Evolutionary conservation across 2,797 vertebrate species (phyloP), one percentile per base, ranked within the genome.

Genomic region (Spatula versicolor): DNA sequence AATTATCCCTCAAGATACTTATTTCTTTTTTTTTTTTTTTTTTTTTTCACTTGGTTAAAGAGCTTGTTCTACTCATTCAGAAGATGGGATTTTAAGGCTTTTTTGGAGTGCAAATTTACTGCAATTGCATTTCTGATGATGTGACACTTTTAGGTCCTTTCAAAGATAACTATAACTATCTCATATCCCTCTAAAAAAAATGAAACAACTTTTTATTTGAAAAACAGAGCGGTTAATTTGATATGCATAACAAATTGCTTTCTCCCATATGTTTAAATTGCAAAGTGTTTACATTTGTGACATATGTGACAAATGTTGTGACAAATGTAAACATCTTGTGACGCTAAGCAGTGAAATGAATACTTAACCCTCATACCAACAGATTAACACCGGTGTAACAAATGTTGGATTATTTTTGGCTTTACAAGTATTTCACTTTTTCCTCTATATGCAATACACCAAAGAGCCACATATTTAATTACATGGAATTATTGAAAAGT

Each of bases 281-380:
- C 13, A 48, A 90, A 86, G 41, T 63, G 35, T 50, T 88, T 71
- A 72, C 26, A 56, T 35, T 64, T 87, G 31, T 72, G 35, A 60
- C 7, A 41, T 7, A 58, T 23, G 8, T 12, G 50, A 37, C 15
- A 71, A 19, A 14, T 0, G 0, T 8, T 67, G 35, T n/a, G 30
- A 78, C 30, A 86, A 91, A 86, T 30, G 28, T 26, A 58, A 81
- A 63, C 7, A 8, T 37, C 86, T 63, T 67, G 31, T 69, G 26
- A 60, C 39, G 68, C 56, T 71, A 90, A 83, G 31, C 23, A 90
- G 67, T 31, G 12, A 64, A 85, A 73, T 9, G 6, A 69, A 19
- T 25, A 52, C 23, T 95, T 35, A 90, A 20, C 17, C 30, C 22
- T 60, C 21, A 31, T 8, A 58, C 13, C 13, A 73, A 28, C 9